Conservation (phyloP, 2,113 vertebrate genomes). For the Plestiodon gilberti region DNA sequence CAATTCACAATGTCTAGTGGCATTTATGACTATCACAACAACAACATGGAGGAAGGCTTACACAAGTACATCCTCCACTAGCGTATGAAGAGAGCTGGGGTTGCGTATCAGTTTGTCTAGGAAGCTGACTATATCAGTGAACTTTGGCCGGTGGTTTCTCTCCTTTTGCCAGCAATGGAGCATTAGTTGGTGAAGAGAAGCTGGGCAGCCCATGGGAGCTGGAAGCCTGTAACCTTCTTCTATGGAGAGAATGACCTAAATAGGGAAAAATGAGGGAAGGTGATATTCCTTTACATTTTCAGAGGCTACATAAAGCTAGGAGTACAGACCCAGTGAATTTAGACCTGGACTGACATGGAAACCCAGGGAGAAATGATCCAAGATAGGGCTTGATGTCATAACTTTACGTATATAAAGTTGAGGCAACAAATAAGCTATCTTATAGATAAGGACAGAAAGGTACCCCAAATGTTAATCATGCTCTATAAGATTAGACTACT, state of each 20-base stretch:
- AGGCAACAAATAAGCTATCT: neutral
- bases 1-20: neutral
- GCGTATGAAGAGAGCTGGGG: constrained; percentile 90
- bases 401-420: neutral
- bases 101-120: constrained; percentile 96
- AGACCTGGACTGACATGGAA: constrained; percentile 40
- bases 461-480: neutral
- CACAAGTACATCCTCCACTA: constrained; percentile 93
- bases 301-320: neutral
- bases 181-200: constrained; percentile 94
- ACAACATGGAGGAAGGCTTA: constrained; percentile 66
- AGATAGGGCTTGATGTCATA: neutral
- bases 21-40: constrained; percentile 13
- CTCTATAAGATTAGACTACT: neutral
- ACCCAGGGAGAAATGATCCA: neutral
- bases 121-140: constrained; percentile 92
- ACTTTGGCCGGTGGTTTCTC: constrained; percentile 93
- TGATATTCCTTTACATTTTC: neutral
- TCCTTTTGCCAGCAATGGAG: constrained; percentile 98
- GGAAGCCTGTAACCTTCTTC: constrained; percentile 96
- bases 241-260: constrained; percentile 94
- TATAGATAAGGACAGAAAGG: neutral
- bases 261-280: neutral
- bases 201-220: constrained; percentile 94
- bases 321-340: constrained; percentile 21